Evolutionary conservation across 30 jellyfish, hydroid and myxozoan species (phyloP).

Genomic region (Turritopsis rubra): DNA sequence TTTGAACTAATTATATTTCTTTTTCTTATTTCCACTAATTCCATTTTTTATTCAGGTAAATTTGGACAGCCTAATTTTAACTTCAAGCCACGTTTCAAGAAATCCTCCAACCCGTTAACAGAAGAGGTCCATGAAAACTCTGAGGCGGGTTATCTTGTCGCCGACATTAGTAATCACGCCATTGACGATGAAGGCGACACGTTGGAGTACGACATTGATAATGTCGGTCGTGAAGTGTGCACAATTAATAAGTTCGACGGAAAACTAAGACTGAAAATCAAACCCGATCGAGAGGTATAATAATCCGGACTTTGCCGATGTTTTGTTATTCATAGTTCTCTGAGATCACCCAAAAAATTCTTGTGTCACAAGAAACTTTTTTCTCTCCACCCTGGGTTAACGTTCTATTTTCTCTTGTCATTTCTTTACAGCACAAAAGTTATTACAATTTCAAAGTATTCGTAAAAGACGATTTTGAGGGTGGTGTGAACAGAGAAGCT

Average conservation of each 20-base stretch:
- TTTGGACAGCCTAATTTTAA: background rate
- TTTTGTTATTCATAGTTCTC: background rate
- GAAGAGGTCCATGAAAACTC: conserved; percentile 18
- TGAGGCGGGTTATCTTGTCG: background rate
- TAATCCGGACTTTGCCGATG: background rate
- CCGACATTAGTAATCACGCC: conserved; percentile 20
- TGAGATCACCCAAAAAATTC: background rate
- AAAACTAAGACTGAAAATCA: conserved; percentile 17
- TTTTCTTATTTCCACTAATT: no score
- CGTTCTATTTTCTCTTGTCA: background rate
- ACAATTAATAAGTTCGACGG: conserved; percentile 9
- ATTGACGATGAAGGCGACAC: conserved; percentile 34
- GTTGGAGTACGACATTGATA: conserved; percentile 11
- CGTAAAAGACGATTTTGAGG: conserved; percentile 25
- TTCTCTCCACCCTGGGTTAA: background rate
- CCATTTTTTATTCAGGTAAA: no score
- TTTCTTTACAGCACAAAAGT: background rate
- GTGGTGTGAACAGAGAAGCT: conserved; percentile 29
- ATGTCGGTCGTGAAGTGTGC: conserved; percentile 19
- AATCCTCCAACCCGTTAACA: conserved; percentile 9
- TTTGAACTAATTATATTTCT: no score
- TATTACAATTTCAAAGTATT: conserved; percentile 15
- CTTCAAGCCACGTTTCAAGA: background rate
- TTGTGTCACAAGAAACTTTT: background rate
- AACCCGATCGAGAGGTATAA: conserved; percentile 30